Evolutionary conservation across 2,888 invertebrate genomes (phyloP), one percentile per base, ranked within the genome.

Genomic region (Clusia tigrina): DNA sequence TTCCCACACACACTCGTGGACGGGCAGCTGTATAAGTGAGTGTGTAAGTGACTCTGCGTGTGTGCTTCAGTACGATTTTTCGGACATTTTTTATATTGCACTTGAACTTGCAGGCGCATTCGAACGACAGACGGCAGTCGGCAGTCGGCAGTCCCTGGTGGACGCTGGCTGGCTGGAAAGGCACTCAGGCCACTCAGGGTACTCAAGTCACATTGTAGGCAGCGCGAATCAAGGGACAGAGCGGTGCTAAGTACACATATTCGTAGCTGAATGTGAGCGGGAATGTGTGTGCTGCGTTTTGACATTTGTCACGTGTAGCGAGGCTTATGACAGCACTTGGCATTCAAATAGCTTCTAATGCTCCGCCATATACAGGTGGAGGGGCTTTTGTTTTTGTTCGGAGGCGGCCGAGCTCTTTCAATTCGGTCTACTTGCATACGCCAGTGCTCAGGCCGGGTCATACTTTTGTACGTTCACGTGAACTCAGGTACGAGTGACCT

Each of bases 281-380:
- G 15, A 15, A 23, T 24, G 24, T n/a, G 20, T n/a, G 6, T 22
- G 22, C 32, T 37, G 32, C 54, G 42, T 25, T 24, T 62, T 59
- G 62, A 54, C 65, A 61, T 42, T 17, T 42, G 71, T 67, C 71
- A 74, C 74, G 74, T 74, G 74, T 76, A 59, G 64, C 32, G 59
- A 52, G 65, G 64, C 74, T 76, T 69, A 77, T n/a, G n/a, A 62
- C 58, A 63, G 52, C 58, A n/a, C n/a, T 23, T 65, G 66, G 62
- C 71, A 72, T 63, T 69, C 67, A 66, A 52, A 70, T 42, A 42
- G 15, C 3, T 42, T n/a, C n/a, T n/a, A n/a, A n/a, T n/a, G n/a
- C n/a, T n/a, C n/a, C n/a, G n/a, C n/a, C n/a, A n/a, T n/a, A n/a
- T n/a, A n/a, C n/a, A n/a, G n/a, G n/a, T n/a, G n/a, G n/a, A n/a